Conservation (phyloP, 2,888 invertebrate species). For the Quadriops clusia region DNA sequence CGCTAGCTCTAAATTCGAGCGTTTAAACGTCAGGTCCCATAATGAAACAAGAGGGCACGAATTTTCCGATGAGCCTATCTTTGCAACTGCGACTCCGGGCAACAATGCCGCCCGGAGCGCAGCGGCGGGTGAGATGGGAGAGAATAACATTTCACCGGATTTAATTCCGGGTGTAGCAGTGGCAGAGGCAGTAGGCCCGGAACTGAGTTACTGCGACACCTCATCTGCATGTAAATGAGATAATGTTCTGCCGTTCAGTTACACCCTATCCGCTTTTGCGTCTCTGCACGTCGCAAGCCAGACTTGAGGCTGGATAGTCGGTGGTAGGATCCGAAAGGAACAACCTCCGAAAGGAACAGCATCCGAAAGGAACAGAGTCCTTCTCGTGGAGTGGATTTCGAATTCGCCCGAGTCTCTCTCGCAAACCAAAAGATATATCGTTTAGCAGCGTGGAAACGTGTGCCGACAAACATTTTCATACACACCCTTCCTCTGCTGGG, state of each 20-base stretch:
- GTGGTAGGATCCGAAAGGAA: slow-evolving; percentile 7
- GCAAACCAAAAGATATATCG: slow-evolving; percentile 21
- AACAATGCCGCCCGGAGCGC: too few relatives aligned
- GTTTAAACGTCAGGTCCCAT: too few relatives aligned
- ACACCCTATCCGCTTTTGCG: too few relatives aligned
- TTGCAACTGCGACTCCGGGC: too few relatives aligned
- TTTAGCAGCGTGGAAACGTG: slow-evolving; percentile 17
- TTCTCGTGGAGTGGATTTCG: not conserved
- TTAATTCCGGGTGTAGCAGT: too few relatives aligned
- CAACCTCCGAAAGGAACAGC: not conserved
- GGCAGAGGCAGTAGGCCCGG: slow-evolving; percentile 26
- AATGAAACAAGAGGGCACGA: too few relatives aligned
- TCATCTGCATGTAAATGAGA: slow-evolving; percentile 36
- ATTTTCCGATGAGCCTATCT: too few relatives aligned
- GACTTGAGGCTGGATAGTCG: slow-evolving; percentile 14
- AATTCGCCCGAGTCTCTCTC: too few relatives aligned
- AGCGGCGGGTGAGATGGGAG: too few relatives aligned
- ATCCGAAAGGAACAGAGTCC: slow-evolving; percentile 8
- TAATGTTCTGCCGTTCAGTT: too few relatives aligned
- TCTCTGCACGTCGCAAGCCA: slow-evolving; percentile 24
- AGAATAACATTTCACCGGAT: slow-evolving; percentile 23
- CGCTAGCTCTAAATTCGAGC: too few relatives aligned
- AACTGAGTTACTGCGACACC: slow-evolving; percentile 29
- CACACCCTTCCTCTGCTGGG: slow-evolving; percentile 14
- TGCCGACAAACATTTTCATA: slow-evolving; percentile 20